Evolutionary conservation across 1,140 invertebrate genomes (phyloP), one percentile per base, ranked within the genome.

Genomic region (Magallana ariakensis): DNA sequence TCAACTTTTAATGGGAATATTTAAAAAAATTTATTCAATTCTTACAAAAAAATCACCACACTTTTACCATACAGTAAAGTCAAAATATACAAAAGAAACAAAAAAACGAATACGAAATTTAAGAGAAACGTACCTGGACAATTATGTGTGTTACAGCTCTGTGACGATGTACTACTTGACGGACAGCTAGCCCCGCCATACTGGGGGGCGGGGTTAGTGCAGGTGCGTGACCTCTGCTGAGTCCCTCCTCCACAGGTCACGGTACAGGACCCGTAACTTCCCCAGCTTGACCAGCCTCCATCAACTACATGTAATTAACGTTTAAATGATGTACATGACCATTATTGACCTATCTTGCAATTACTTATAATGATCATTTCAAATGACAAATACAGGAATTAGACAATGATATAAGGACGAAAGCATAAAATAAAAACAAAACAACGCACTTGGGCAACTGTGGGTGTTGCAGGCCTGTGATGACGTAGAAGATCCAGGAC

Each of bases 381-480:
- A 4, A 46, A 46, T 46, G n/a, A n/a, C n/a, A n/a, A n/a, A n/a
- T n/a, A n/a, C n/a, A n/a, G n/a, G n/a, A n/a, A n/a, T n/a, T n/a
- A 46, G 33, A 46, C 33, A 46, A 46, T 5, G 7, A 57, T 5
- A 46, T 46, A 5, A 46, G 5, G 5, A 46, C 2, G 33, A 46
- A 46, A 46, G 5, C 33, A 46, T 46, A 46, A 46, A n/a, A n/a
- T n/a, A n/a, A 46, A 46, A 46, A 3, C 11, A 57, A 56, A 11
- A 1, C 19, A 58, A 46, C 83, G 75, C 56, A 85, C 84, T 80
- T 75, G 84, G 62, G 56, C 84, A 85, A 13, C 7, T 11, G 22
- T 80, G 62, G 13, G 70, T 56, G 13, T 70, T 85, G 19, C 84
- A 85, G 19, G 62, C n/a, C 26, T 75, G 62, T 19, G 84, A 57